Percentiles rank a stretch among this genome's conserved stretches.
Evolutionary conservation across 2,113 vertebrate species (phyloP).

Genomic region (Pelmatolapia mariae): DNA sequence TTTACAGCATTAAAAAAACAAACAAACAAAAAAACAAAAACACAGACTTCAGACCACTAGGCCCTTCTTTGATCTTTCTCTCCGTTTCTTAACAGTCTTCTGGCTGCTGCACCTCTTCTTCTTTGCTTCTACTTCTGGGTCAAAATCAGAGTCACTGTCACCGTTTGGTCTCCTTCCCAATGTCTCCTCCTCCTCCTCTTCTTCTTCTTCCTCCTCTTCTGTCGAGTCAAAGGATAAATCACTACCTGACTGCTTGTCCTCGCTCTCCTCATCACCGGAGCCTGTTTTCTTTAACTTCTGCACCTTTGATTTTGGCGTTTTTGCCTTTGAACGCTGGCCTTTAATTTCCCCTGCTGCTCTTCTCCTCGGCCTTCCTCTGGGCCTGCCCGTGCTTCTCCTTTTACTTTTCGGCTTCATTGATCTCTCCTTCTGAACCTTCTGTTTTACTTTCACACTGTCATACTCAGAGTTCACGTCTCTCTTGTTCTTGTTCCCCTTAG

Average conservation of each 20-base stretch:
- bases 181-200: background rate
- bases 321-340: background rate
- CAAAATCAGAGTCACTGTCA: conserved; percentile 1
- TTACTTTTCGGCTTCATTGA: background rate
- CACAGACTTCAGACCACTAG: background rate
- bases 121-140: background rate
- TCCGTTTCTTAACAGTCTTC: background rate
- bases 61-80: background rate
- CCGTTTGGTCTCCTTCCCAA: background rate
- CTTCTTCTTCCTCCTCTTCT: background rate
- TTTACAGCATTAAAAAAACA: background rate
- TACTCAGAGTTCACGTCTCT: background rate
- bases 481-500: background rate
- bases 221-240: background rate
- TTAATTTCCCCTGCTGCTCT: background rate
- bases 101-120: background rate
- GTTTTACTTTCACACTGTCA: background rate
- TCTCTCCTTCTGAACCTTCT: background rate
- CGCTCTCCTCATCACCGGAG: background rate
- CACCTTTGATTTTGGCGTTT: background rate
- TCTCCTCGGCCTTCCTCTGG: conserved; percentile 13
- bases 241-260: background rate
- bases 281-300: background rate
- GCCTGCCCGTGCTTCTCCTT: background rate
- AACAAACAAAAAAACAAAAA: background rate